Evolutionary conservation across 2,888 invertebrate genomes (phyloP), one percentile per base, ranked within the genome.

Genomic region (Pemphredon lugubris): DNA sequence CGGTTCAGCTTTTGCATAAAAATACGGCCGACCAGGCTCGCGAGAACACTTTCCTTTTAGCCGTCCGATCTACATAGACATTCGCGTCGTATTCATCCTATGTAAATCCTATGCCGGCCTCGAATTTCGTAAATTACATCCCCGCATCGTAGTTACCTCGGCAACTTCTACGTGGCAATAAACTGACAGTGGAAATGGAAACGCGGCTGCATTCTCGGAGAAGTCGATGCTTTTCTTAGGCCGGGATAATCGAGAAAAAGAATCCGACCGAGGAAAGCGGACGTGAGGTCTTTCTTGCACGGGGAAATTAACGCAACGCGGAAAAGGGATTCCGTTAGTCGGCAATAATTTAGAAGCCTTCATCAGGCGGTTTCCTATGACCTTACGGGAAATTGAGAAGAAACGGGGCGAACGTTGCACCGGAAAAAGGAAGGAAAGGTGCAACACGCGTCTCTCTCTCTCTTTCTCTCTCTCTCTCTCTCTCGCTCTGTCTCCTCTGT

Each of bases 321-420:
- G 47, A 48, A 67, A 55, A 45, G 32, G 30, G 51, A 40, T 32
- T 34, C n/a, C 47, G 65, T 72, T 61, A 75, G 67, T 72, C 67
- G 48, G 30, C 60, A 64, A 75, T 73, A 60, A 75, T 77, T 75
- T 73, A 73, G 64, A 68, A 64, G 53, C 51, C 42, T 42, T 57
- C 47, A n/a, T 69, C 45, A 45, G 39, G 42, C 6, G 3, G 40
- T 23, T 59, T 48, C 34, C 40, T 58, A 55, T 67, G 67, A 21
- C 6, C 34, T 42, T 45, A 47, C 61, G 7, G 42, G 32, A 18
- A 47, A 21, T 37, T 20, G 32, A 26, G 16, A 32, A n/a, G 44
- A 11, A 32, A 6, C n/a, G 37, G 6, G 13, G 21, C 2, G 39
- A 40, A 39, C 16, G 45, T 7, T 16, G 23, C 26, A 18, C 20